A percentile compares a stretch with the other conserved stretches of the same genome.
Evolutionary conservation across 2,113 vertebrate genomes (phyloP).

Genomic region (Ciconia stormi): DNA sequence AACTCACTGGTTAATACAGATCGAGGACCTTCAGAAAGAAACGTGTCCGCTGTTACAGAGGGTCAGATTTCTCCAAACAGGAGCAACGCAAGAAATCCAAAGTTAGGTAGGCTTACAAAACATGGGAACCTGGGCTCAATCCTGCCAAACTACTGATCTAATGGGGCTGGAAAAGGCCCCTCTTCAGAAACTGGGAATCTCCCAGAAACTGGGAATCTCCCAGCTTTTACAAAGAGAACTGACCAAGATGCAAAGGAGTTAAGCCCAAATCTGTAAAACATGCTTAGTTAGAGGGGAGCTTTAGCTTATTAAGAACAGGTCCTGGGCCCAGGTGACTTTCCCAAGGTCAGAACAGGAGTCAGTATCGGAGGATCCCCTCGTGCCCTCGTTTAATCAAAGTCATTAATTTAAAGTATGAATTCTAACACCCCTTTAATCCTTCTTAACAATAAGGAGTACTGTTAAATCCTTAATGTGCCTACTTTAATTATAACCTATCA

Average conservation of each 20-base stretch:
- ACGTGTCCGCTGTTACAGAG: rapidly evolving
- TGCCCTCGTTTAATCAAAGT: constrained; percentile 38
- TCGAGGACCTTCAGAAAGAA: not conserved
- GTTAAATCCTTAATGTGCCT: constrained; percentile 66
- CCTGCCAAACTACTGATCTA: not conserved
- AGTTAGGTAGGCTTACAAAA: no score
- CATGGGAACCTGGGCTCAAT: not conserved
- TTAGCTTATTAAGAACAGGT: no score
- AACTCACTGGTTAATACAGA: not conserved
- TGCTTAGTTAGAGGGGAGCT: rapidly evolving
- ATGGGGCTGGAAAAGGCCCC: not conserved
- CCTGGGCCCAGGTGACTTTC: not conserved
- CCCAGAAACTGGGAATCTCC: not conserved
- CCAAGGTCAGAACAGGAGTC: constrained; percentile 46
- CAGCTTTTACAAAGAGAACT: not conserved
- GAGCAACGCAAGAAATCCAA: not conserved
- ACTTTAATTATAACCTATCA: constrained; percentile 67
- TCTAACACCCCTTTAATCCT: constrained; percentile 60
- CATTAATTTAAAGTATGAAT: constrained; percentile 56
- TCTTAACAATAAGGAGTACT: constrained; percentile 53
- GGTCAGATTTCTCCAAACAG: not conserved
- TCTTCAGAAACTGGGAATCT: not conserved
- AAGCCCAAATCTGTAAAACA: not conserved
- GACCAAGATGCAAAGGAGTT: not conserved
- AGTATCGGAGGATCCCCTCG: not conserved